Evolutionary conservation across 2,797 vertebrate genomes (phyloP).

Genomic region (Tokudaia muenninki): DNA sequence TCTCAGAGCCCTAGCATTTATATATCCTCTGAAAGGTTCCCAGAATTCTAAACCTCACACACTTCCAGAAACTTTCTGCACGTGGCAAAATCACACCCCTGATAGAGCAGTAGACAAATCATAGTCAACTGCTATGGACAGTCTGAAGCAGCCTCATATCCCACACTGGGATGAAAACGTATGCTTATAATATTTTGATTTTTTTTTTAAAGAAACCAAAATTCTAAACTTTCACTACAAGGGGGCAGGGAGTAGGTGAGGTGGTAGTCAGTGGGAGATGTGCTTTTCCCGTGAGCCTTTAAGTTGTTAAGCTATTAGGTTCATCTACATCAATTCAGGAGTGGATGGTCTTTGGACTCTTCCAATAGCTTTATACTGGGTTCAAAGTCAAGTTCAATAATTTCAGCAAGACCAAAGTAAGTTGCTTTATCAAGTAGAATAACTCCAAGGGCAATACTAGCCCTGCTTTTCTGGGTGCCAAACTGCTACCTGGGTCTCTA

Average conservation of each 20-base stretch:
- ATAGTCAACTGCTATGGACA: background rate
- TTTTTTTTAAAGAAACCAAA: background rate
- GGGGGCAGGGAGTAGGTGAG: background rate
- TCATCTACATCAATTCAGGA: background rate
- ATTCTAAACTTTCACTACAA: background rate
- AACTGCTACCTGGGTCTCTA: background rate
- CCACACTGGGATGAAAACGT: background rate
- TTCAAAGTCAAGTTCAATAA: constrained; percentile 3
- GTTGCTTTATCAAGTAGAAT: background rate
- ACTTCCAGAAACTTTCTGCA: background rate
- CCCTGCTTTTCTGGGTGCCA: background rate
- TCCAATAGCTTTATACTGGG: background rate
- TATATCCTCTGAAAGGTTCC: background rate
- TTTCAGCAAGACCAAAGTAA: background rate
- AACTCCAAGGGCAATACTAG: background rate
- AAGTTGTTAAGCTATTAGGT: background rate
- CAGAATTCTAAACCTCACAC: background rate
- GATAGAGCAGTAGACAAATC: background rate
- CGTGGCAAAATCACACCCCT: background rate
- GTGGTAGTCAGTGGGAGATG: accelerated
- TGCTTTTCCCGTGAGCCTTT: background rate
- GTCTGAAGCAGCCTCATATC: background rate
- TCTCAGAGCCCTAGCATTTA: background rate
- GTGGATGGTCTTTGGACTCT: background rate
- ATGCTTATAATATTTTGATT: background rate